These are phyloP conservation scores for Vollenhovia emeryi DNA, from an alignment of 1,140 invertebrate species.

Conservation along the genomic window DNA sequence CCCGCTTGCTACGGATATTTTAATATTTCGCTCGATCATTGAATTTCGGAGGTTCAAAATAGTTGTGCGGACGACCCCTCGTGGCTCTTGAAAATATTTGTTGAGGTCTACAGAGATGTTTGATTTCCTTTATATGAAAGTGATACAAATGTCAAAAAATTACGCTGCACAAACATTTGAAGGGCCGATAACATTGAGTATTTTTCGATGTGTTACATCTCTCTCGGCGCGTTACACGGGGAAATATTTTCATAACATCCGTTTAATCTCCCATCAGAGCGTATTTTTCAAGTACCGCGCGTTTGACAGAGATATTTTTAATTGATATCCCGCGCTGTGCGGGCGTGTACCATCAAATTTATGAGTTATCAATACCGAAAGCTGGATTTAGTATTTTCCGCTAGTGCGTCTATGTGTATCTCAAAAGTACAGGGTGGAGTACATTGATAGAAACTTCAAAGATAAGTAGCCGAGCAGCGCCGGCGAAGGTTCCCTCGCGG, in stretches of 20 bases:
- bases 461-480: background rate
- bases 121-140: conserved; percentile 18
- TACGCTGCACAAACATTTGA: conserved; percentile 44
- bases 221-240: conserved; percentile 36
- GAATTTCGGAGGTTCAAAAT: background rate
- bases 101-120: conserved; percentile 18
- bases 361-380: conserved; percentile 33
- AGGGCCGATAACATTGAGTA: conserved; percentile 38
- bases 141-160: conserved; percentile 52
- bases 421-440: background rate
- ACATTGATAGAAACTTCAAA: conserved; percentile 5
- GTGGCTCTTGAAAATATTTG: conserved; percentile 1
- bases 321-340: conserved; percentile 34
- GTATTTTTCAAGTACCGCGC: conserved; percentile 54
- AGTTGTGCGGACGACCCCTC: too few species aligned
- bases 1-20: background rate
- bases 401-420: too few species aligned
- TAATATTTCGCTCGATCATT: background rate
- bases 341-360: conserved; percentile 18
- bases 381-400: background rate
- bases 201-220: conserved; percentile 46
- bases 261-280: conserved; percentile 54
- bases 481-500: background rate
- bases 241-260: conserved; percentile 61
- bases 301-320: conserved; percentile 54